Percentiles rank a stretch among this genome's conserved stretches.
phyloP scores from a whole-genome alignment of 2,113 vertebrate species.

The Eonycteris spelaea region DNA sequence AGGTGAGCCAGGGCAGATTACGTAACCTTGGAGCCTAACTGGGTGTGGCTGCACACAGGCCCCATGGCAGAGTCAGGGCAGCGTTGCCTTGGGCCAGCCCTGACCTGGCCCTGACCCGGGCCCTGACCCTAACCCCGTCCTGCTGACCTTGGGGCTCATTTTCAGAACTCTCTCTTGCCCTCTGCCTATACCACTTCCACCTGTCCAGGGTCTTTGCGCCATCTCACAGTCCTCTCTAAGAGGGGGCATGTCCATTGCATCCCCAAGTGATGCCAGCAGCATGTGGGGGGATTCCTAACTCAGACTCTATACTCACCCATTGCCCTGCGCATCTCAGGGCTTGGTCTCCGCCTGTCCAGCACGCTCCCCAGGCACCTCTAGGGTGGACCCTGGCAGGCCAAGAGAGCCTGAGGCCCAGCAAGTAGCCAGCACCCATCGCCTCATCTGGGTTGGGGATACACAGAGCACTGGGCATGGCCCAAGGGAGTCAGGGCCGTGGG shows the following conservation, averaged over 20 bases:
- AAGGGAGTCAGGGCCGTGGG: background rate
- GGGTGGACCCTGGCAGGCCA: background rate
- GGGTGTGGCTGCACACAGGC: background rate
- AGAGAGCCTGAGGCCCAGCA: background rate
- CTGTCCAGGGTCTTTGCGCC: background rate
- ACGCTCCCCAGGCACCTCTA: background rate
- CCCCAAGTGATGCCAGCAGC: background rate
- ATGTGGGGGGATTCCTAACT: background rate
- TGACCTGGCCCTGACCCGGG: no score
- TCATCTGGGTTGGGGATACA: background rate
- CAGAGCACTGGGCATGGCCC: background rate
- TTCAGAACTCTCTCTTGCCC: background rate
- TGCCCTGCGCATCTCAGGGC: background rate
- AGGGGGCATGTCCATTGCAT: background rate
- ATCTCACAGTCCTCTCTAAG: background rate
- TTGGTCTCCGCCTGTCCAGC: background rate
- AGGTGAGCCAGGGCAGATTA: background rate
- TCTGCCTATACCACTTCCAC: background rate
- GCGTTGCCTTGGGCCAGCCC: background rate
- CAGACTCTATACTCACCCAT: background rate
- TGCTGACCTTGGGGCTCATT: background rate
- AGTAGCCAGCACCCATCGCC: background rate
- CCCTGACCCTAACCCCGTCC: background rate
- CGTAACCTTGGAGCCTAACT: background rate
- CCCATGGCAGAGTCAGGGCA: background rate